These are phyloP conservation scores for Ctenosaura bakeri DNA, from an alignment of 2,797 vertebrate genomes.

Conservation along the genomic window DNA sequence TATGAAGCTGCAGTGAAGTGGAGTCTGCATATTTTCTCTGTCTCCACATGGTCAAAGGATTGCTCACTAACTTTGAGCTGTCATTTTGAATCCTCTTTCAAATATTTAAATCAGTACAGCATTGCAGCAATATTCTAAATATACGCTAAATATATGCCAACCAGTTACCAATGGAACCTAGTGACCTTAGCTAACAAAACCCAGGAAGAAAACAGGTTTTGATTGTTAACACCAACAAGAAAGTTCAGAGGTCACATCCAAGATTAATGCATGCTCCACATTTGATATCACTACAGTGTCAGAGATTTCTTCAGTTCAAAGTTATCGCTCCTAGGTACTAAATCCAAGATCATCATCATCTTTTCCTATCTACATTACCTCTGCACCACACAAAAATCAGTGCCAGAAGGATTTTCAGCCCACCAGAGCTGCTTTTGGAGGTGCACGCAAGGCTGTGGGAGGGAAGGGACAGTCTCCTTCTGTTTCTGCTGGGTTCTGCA, in stretches of 20 bases:
- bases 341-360: not conserved
- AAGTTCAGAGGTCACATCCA: too few relatives aligned
- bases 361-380: not conserved
- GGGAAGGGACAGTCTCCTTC: too few relatives aligned
- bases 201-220: not conserved
- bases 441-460: too few relatives aligned
- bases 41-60: not conserved
- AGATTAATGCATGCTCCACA: too few relatives aligned
- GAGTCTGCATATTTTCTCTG: not conserved
- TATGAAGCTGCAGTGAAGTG: not conserved
- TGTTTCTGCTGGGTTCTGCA: too few relatives aligned
- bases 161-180: not conserved
- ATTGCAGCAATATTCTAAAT: not conserved
- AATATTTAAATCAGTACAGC: not conserved
- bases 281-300: not conserved
- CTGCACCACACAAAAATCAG: not conserved
- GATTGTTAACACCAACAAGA: not conserved
- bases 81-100: not conserved
- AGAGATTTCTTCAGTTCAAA: not conserved
- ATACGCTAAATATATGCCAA: not conserved
- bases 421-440: too few relatives aligned
- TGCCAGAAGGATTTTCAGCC: too few relatives aligned
- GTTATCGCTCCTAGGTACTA: not conserved
- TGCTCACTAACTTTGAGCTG: not conserved
- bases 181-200: not conserved